Percentiles rank a stretch among this genome's conserved stretches.
Conservation (phyloP, 1,140 invertebrate species). For the Drosophila jambulina region DNA sequence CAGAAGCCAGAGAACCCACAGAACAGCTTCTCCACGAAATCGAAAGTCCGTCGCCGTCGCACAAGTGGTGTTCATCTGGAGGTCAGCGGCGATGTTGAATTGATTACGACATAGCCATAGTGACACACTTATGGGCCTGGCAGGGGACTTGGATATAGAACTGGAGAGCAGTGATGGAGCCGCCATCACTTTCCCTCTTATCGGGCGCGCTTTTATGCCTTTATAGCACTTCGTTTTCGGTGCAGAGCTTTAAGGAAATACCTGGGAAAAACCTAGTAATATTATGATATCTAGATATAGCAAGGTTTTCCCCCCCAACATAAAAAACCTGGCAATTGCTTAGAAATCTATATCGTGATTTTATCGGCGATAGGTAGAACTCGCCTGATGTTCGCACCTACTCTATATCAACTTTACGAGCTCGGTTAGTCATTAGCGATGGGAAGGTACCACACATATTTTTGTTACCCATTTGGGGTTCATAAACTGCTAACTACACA, state of each 20-base stretch:
- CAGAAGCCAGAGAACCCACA: slow-evolving; percentile 27
- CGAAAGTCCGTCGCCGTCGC: slow-evolving; percentile 51
- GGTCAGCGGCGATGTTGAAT: slow-evolving; percentile 58
- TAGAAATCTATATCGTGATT: slow-evolving; percentile 13
- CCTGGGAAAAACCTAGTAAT: slow-evolving; percentile 36
- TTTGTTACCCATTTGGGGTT: not conserved
- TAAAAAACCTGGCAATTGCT: not conserved
- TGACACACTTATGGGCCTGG: slow-evolving; percentile 40
- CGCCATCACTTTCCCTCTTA: slow-evolving; percentile 7
- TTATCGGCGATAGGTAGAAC: slow-evolving; percentile 11
- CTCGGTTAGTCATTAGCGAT: slow-evolving; percentile 6
- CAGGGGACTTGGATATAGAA: slow-evolving; percentile 4
- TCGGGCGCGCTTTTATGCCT: slow-evolving; percentile 36
- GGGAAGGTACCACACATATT: slow-evolving; percentile 11
- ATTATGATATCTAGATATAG: slow-evolving; percentile 10
- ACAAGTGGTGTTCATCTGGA: slow-evolving; percentile 61
- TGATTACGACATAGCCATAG: slow-evolving; percentile 46
- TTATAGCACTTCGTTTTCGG: slow-evolving; percentile 25
- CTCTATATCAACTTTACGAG: slow-evolving; percentile 4
- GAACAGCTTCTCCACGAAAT: slow-evolving; percentile 67
- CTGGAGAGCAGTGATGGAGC: slow-evolving; percentile 9
- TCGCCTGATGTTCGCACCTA: slow-evolving; percentile 39
- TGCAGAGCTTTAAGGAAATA: slow-evolving; percentile 27
- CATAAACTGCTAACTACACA: not conserved
- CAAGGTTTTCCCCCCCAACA: not conserved